phyloP scores from a whole-genome alignment of 2,797 vertebrate species.

The Pangasius sanitwongsei region DNA sequence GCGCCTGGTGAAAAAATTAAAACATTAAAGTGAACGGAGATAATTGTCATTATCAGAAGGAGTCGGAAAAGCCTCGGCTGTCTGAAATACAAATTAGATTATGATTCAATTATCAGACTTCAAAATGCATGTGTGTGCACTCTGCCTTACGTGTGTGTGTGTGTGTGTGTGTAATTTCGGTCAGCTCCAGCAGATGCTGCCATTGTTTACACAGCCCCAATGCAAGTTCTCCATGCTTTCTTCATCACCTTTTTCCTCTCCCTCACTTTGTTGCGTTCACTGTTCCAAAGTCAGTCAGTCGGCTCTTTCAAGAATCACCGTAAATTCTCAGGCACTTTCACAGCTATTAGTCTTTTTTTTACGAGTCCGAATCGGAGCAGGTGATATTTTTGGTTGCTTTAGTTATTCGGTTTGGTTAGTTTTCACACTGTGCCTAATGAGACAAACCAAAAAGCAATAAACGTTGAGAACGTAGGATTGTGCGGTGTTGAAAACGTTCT shows the following conservation, averaged over 20 bases:
- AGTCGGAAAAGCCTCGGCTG: constrained; percentile 47
- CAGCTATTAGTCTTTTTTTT: background rate
- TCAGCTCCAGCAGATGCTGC: constrained; percentile 83
- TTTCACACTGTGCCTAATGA: background rate
- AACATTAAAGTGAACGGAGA: constrained; percentile 62
- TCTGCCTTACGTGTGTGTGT: constrained; percentile 30
- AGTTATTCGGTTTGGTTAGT: background rate
- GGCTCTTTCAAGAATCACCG: too few species aligned
- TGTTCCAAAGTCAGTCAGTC: background rate
- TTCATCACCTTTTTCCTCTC: background rate
- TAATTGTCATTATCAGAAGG: constrained; percentile 61
- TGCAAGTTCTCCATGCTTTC: constrained; percentile 11
- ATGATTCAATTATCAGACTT: constrained; percentile 59
- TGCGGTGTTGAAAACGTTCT: background rate
- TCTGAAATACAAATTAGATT: constrained; percentile 63
- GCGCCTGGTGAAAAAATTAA: constrained; percentile 52
- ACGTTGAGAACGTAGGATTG: background rate
- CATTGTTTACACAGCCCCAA: constrained; percentile 52
- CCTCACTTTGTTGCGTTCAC: background rate
- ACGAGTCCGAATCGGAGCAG: background rate
- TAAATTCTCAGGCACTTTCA: background rate
- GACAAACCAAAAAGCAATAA: background rate
- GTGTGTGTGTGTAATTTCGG: constrained; percentile 74
- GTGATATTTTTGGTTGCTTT: background rate
- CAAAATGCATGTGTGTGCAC: constrained; percentile 36